These are phyloP conservation scores for Lampris incognitus DNA, from an alignment of 2,113 vertebrate species.

Conservation along the genomic window DNA sequence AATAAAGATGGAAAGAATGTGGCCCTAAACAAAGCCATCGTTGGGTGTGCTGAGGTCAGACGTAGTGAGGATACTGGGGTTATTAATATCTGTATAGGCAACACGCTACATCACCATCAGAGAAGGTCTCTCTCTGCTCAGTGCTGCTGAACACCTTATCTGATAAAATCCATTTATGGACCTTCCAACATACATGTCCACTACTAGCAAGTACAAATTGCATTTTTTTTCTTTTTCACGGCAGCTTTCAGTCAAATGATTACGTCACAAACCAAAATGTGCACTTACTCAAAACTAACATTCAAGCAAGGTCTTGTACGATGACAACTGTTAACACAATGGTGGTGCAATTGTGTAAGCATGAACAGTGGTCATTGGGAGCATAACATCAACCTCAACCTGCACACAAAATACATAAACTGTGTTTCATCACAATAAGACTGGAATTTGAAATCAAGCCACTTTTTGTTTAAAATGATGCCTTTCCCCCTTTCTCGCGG, in stretches of 20 bases:
- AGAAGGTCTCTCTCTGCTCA: constrained; percentile 34
- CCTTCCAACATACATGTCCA: background rate
- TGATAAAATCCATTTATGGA: constrained; percentile 53
- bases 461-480: background rate
- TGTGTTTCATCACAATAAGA: too few relatives aligned
- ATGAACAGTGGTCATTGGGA: too few relatives aligned
- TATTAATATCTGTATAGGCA: constrained; percentile 70
- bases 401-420: too few relatives aligned
- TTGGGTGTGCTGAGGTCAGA: constrained; percentile 35
- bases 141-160: constrained; percentile 33
- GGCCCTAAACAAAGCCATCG: constrained; percentile 68
- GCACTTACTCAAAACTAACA: too few relatives aligned
- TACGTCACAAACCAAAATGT: too few relatives aligned
- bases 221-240: too few relatives aligned
- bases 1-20: constrained; percentile 82
- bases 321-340: too few relatives aligned
- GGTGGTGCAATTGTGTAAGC: too few relatives aligned
- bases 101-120: constrained; percentile 45
- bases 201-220: too few relatives aligned
- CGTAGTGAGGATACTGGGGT: constrained; percentile 52
- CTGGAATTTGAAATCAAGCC: constrained; percentile 3
- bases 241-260: too few relatives aligned
- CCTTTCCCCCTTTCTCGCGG: background rate
- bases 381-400: background rate
- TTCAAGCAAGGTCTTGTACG: too few relatives aligned